Evolutionary conservation across 1,140 invertebrate species (phyloP), one percentile per base, ranked within the genome.

Genomic region (Trigoniulus corallinus): DNA sequence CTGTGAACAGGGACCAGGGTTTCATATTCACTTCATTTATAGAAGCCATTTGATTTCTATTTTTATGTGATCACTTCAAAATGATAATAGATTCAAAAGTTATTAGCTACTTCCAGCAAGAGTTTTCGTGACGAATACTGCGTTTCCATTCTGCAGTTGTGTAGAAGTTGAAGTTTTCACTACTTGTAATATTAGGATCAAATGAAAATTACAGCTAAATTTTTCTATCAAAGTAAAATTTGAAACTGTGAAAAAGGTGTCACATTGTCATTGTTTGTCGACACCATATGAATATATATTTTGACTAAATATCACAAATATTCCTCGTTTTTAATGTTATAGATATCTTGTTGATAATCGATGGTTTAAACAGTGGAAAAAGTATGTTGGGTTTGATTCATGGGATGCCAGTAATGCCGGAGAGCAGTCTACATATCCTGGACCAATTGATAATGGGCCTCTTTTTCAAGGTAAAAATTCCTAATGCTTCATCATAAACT

Each of bases 351-450:
- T 72, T 40, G 70, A 72, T 53, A 58, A 62, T 21, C 65, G 68
- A 51, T 73, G 71, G 71, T 71, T 66, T 52, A 71, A 72, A 52
- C 64, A 68, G 52, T 73, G 68, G 65, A 71, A 71, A 54, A 66
- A 63, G 42, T 72, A 70, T 64, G 65, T 72, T 26, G 65, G 68
- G 0, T 69, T 57, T 57, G 68, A 72, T 50, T 59, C 48, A 13
- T 69, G 67, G 66, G 68, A 70, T 50, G 56, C 58, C 0, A 51
- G 55, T 18, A 56, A 54, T 57, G 57, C 62, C 43, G 64, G 66
- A 29, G 68, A 69, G 24, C 55, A 62, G 42, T 58, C 58, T 29
- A 59, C 60, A 7, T 62, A 67, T 56, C 71, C 71, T 20, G 71
- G 71, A 21, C 67, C 68, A 7, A 69, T 73, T 55, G 69, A 73